phyloP scores from a whole-genome alignment of 2,888 invertebrate species.

The Tenodera sinensis region DNA sequence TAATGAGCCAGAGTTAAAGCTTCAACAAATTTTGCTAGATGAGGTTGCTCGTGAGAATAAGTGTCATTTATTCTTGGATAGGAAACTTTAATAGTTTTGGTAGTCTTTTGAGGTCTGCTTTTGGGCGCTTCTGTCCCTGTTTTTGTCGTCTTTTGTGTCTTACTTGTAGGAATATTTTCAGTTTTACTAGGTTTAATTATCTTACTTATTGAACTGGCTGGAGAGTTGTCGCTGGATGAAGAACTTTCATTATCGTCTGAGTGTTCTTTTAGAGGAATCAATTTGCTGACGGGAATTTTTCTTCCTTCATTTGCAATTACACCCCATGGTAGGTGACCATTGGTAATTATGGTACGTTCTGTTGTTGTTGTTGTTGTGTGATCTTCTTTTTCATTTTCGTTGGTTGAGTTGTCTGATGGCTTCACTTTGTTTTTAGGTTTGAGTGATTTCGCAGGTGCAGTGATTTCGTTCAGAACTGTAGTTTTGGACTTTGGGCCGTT shows the following conservation, averaged over 20 bases:
- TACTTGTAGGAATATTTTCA: background rate
- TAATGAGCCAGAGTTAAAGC: background rate
- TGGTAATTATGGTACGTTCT: background rate
- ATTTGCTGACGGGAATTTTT: background rate
- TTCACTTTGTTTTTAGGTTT: background rate
- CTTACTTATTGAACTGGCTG: background rate
- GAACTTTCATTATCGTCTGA: background rate
- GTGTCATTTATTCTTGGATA: background rate
- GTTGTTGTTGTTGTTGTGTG: background rate
- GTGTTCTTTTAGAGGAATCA: background rate
- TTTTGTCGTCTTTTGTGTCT: background rate
- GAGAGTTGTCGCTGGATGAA: background rate
- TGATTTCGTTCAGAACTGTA: background rate
- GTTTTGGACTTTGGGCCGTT: background rate
- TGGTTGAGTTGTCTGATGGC: background rate
- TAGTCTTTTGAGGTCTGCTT: background rate
- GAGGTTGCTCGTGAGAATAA: background rate
- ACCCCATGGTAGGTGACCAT: background rate
- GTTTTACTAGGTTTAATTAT: background rate
- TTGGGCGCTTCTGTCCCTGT: too few species aligned
- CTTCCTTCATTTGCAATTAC: background rate
- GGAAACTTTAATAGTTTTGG: background rate
- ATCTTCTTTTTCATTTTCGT: background rate
- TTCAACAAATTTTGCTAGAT: background rate
- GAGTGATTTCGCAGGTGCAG: background rate